Evolutionary conservation across 2,113 vertebrate species (phyloP), one percentile per base, ranked within the genome.

Genomic region (Macrotus californicus): DNA sequence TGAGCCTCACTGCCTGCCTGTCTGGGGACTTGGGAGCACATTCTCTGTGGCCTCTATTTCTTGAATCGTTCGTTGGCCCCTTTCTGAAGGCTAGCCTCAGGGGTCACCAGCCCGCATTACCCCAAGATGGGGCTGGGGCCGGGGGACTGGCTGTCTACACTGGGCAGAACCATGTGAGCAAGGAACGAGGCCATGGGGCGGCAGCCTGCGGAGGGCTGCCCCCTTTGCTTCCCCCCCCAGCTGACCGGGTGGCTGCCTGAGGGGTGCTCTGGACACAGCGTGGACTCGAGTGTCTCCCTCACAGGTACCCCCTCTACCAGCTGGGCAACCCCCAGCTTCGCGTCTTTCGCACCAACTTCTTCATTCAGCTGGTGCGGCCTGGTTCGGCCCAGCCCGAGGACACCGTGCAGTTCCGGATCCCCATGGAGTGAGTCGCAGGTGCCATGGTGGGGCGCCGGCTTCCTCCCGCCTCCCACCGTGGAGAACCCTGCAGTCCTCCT

Each of bases 341-440:
- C 29, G 97, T 99, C 43, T 99, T 99, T 96, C 98, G 99, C 92
- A 99, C 99, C 52, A 98, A 99, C 96, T 99, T 99, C 98, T 99
- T 98, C 97, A 97, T 99, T 96, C 99, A 98, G 14, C 97, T 99
- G 54, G 99, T 99, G 97, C 98, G 99, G 97, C 99, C 99, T 0
- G 99, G 99, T 24, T 98, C 97, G 66, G 98, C 98, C 34, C 99
- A 99, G 97, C 99, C 99, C 0, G 97, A 98, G 82, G 99, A 99
- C 93, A 99, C 99, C 0, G 99, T 98, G 89, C 99, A 99, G 98
- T 99, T 99, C 97, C 99, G 99, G 66, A 97, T 99, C 87, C 99
- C 99, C n/a, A 98, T 99, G 98, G 98, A 99, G 99, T 82, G 80
- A 82, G 75, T 77, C 73, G 5, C 7, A 19, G 85, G 59, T 11